phyloP scores from a whole-genome alignment of 1,140 invertebrate genomes.

The Aphis craccivora region DNA sequence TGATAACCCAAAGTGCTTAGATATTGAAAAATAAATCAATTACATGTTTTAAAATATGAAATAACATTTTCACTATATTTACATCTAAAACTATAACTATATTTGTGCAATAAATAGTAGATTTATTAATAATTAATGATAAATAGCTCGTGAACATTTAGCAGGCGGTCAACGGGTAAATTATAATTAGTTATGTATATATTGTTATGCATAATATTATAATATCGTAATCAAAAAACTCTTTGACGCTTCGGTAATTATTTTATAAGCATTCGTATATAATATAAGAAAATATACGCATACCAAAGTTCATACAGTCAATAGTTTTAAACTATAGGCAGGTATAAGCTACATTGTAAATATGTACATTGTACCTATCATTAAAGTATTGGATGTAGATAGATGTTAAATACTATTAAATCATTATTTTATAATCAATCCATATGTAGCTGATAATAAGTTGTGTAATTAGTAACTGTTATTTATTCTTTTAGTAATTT shows the following conservation, averaged over 20 bases:
- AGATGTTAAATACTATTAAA: background rate
- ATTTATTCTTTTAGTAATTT: background rate
- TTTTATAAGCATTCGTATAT: background rate
- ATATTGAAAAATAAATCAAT: conserved; percentile 41
- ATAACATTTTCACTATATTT: background rate
- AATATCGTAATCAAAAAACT: conserved; percentile 7
- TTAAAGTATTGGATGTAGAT: background rate
- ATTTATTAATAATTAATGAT: conserved; percentile 24
- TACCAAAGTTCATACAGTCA: background rate
- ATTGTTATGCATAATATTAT: background rate
- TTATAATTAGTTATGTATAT: conserved; percentile 33
- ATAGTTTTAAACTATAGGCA: background rate
- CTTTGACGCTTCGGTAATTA: conserved; percentile 28
- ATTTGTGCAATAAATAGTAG: conserved; percentile 10
- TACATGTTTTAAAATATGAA: background rate
- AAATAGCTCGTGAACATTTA: conserved; percentile 22
- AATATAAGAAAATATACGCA: background rate
- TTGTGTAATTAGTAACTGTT: background rate
- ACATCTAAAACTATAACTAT: background rate
- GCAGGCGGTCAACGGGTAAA: background rate
- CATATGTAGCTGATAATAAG: background rate
- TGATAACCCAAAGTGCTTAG: background rate
- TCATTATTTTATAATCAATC: background rate
- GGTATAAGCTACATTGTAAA: background rate
- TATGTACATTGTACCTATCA: conserved; percentile 23